Evolutionary conservation across 2,888 invertebrate genomes (phyloP).

Genomic region (Encarsia formosa): DNA sequence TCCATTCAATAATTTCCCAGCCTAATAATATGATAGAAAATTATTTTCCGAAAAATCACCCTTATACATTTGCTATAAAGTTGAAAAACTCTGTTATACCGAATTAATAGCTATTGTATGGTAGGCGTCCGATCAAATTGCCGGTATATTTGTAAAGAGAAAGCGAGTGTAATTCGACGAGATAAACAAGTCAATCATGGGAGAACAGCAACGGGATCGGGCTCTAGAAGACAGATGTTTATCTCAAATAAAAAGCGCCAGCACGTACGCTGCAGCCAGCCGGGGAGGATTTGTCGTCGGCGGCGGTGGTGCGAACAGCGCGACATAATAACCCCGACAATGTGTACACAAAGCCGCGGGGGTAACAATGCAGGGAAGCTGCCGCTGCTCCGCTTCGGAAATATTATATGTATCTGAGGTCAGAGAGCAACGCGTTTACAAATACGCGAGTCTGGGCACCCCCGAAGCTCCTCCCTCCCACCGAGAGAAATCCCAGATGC

Average conservation of each 20-base stretch:
- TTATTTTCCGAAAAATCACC: no score
- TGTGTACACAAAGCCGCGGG: slow-evolving; percentile 33
- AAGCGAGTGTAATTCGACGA: slow-evolving; percentile 8
- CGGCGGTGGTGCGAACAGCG: slow-evolving; percentile 14
- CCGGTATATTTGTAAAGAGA: not conserved
- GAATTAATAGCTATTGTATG: slow-evolving; percentile 3
- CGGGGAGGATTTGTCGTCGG: no score
- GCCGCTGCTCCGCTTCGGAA: slow-evolving; percentile 34
- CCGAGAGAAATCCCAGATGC: no score
- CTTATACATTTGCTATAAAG: no score
- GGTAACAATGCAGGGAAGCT: slow-evolving; percentile 35
- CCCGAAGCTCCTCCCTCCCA: slow-evolving; percentile 27
- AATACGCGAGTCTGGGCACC: slow-evolving; percentile 8
- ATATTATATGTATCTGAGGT: slow-evolving; percentile 32
- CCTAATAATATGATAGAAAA: no score
- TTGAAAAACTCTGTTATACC: no score
- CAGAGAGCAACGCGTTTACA: slow-evolving; percentile 12
- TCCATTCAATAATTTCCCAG: no score
- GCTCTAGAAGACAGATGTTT: slow-evolving; percentile 22
- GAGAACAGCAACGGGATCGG: not conserved
- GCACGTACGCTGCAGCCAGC: not conserved
- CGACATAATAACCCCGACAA: slow-evolving; percentile 26
- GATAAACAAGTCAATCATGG: slow-evolving; percentile 25
- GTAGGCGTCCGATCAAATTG: not conserved
- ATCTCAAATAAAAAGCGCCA: slow-evolving; percentile 4